A percentile compares a stretch with the other conserved stretches of the same genome.
phyloP scores from a whole-genome alignment of 2,797 vertebrate species.

The Uromys caudimaculatus region DNA sequence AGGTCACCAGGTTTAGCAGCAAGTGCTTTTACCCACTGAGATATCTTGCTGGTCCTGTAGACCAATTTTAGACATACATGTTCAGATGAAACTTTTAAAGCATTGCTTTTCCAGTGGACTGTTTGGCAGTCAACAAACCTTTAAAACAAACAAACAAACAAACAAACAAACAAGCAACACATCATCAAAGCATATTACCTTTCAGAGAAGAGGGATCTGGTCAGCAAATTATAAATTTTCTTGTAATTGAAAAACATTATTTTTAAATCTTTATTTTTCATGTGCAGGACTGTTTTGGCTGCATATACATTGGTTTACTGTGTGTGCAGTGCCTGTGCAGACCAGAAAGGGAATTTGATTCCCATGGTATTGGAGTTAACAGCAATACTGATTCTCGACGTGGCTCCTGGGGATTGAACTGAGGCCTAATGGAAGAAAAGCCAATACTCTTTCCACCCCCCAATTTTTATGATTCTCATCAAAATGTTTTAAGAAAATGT shows the following conservation, averaged over 20 bases:
- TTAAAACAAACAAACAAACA: background rate
- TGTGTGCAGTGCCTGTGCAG: too few species aligned
- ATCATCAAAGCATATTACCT: background rate
- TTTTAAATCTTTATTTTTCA: background rate
- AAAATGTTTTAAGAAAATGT: background rate
- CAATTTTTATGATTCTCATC: background rate
- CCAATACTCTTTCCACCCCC: background rate
- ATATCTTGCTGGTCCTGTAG: background rate
- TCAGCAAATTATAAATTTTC: background rate
- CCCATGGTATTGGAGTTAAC: background rate
- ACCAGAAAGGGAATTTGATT: background rate
- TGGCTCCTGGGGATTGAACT: background rate
- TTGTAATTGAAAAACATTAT: background rate
- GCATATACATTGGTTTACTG: too few species aligned
- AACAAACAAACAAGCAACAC: background rate
- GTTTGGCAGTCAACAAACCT: background rate
- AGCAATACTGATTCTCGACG: background rate
- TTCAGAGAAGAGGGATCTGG: background rate
- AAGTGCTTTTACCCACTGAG: background rate
- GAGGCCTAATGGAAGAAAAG: background rate
- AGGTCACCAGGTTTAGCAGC: background rate
- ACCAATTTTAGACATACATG: background rate
- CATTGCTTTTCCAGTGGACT: background rate
- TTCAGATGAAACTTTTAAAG: background rate
- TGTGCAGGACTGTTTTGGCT: background rate